Conservation (phyloP, 1,140 invertebrate genomes). For the Meloidogyne floridensis region DNA sequence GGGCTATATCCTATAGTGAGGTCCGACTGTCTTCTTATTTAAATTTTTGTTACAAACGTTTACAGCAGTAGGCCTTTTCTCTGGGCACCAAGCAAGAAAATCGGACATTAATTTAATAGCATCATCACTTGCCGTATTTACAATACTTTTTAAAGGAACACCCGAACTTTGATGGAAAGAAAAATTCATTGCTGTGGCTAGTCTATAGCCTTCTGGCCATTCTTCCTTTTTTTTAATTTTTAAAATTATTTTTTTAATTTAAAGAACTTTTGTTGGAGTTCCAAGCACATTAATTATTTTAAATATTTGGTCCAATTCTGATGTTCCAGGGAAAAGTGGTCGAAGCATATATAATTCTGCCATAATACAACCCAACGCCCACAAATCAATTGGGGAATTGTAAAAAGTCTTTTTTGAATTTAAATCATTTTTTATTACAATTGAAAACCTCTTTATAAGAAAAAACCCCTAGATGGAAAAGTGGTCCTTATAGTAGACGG, state of each 20-base stretch:
- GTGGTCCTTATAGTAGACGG: too few species aligned
- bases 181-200: slow-evolving; percentile 92
- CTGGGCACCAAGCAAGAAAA: slow-evolving; percentile 87
- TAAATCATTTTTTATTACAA: background rate
- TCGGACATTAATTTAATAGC: slow-evolving; percentile 83
- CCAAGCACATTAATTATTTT: slow-evolving; percentile 93
- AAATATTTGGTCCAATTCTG: slow-evolving; percentile 97
- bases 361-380: slow-evolving; percentile 94
- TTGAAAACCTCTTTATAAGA: too few species aligned
- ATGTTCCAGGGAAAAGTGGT: slow-evolving; percentile 88
- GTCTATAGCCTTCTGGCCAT: slow-evolving; percentile 87
- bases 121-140: slow-evolving; percentile 81
- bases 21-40: background rate
- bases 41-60: slow-evolving; percentile 70
- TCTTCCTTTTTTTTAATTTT: slow-evolving; percentile 72
- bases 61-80: slow-evolving; percentile 85
- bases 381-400: slow-evolving; percentile 94
- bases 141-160: slow-evolving; percentile 78
- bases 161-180: slow-evolving; percentile 85
- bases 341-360: slow-evolving; percentile 94
- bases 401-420: slow-evolving; percentile 78
- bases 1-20: too few species aligned
- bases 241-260: slow-evolving; percentile 3
- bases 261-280: slow-evolving; percentile 81
- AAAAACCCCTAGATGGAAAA: too few species aligned